A percentile compares a stretch with the other conserved stretches of the same genome.
Evolutionary conservation across 2,888 invertebrate species (phyloP).

Genomic region (Drosophila siamana): DNA sequence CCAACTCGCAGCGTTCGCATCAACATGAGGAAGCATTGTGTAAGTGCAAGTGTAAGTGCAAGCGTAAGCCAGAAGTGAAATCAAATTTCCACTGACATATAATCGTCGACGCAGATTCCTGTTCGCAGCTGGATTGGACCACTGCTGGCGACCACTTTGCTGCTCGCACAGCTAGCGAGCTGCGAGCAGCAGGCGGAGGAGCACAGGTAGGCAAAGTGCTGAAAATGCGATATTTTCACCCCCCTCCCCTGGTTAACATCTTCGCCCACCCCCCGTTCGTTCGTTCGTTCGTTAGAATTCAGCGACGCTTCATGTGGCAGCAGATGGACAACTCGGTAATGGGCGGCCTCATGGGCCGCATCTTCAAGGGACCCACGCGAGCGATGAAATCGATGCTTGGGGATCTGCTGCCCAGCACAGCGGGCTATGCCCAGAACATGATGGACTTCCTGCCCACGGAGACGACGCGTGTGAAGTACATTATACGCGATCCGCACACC

Average conservation of each 20-base stretch:
- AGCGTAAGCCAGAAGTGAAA: slow-evolving; percentile 43
- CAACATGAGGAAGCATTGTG: slow-evolving; percentile 75
- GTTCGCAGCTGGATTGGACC: slow-evolving; percentile 31
- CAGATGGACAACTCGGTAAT: slow-evolving; percentile 82
- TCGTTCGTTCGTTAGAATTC: no score
- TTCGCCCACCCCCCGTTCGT: no score
- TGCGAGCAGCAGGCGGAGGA: slow-evolving; percentile 67
- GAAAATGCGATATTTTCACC: no score
- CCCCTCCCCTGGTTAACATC: no score
- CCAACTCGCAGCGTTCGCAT: background rate
- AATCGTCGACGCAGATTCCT: slow-evolving; percentile 41
- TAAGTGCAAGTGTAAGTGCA: slow-evolving; percentile 61
- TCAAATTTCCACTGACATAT: slow-evolving; percentile 31
- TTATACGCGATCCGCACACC: slow-evolving; percentile 81
- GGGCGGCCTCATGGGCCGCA: slow-evolving; percentile 76
- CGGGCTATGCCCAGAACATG: slow-evolving; percentile 48
- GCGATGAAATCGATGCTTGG: slow-evolving; percentile 80
- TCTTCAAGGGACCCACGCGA: slow-evolving; percentile 73
- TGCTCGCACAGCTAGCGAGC: slow-evolving; percentile 38
- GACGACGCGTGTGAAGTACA: slow-evolving; percentile 80
- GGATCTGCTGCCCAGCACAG: slow-evolving; percentile 68
- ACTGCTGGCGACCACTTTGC: slow-evolving; percentile 28
- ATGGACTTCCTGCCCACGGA: slow-evolving; percentile 78
- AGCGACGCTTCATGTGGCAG: slow-evolving; percentile 85
- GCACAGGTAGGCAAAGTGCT: slow-evolving; percentile 57